Conservation (phyloP, 1,140 invertebrate genomes). For the Drosophila ohnishii region DNA sequence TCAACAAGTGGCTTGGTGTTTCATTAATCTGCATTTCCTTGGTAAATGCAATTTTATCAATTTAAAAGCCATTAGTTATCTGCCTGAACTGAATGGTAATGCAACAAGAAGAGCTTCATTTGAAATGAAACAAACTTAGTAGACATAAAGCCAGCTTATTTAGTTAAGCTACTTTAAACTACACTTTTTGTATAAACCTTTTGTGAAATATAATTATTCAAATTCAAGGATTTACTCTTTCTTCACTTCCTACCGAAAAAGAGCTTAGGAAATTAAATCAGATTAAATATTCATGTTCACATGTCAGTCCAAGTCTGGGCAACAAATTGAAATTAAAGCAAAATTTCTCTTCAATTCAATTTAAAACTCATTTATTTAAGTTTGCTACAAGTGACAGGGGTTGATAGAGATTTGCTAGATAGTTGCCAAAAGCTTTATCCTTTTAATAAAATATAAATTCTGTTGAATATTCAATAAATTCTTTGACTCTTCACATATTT, state of each 20-base stretch:
- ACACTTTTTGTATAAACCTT: neutral
- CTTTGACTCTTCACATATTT: neutral
- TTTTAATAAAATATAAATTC: neutral
- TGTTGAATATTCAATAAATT: neutral
- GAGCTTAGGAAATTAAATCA: neutral
- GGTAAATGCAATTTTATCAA: constrained; percentile 21
- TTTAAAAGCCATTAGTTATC: constrained; percentile 14
- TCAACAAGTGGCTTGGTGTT: constrained; percentile 55
- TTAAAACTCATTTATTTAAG: neutral
- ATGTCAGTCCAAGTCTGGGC: neutral
- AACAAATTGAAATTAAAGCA: neutral
- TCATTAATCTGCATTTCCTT: constrained; percentile 17
- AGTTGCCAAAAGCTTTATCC: neutral
- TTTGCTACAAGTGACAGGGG: neutral
- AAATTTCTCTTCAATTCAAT: neutral
- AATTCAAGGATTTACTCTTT: neutral
- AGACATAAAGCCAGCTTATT: neutral
- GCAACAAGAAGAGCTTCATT: neutral
- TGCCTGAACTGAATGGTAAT: neutral
- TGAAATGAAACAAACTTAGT: neutral
- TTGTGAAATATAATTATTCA: too few species aligned
- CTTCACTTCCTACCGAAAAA: neutral
- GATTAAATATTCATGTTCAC: neutral
- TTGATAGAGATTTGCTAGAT: neutral
- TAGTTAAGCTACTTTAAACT: neutral